These are phyloP conservation scores for Halcyon smyrnensis DNA, from an alignment of 2,797 vertebrate species.

Conservation along the genomic window DNA sequence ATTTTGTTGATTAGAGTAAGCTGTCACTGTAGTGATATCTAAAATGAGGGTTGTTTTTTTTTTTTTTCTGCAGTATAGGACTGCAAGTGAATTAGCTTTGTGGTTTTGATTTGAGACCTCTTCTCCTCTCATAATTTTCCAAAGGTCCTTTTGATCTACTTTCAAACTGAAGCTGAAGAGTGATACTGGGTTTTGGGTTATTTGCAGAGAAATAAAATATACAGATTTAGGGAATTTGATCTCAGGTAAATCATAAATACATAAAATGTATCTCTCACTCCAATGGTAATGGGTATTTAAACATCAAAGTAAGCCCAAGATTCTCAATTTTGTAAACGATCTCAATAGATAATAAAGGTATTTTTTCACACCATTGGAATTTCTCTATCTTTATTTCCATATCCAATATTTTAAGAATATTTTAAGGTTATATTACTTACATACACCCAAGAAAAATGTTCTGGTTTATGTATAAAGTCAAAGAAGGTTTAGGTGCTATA, in stretches of 20 bases:
- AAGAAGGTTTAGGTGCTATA: not conserved
- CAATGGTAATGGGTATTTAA: not conserved
- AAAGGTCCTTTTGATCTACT: not conserved
- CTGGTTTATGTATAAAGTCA: not conserved
- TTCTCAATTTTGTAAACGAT: not conserved
- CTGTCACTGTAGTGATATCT: not conserved
- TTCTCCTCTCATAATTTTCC: not conserved
- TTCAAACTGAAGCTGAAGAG: not conserved
- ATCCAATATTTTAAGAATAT: not conserved
- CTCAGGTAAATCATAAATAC: not conserved
- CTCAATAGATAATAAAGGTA: not conserved
- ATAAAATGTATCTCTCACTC: not conserved
- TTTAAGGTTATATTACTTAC: not conserved
- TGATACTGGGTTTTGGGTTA: not conserved
- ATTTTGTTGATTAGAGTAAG: not conserved
- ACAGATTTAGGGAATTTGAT: not conserved
- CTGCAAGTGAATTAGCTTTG: not conserved
- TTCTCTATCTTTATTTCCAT: not conserved
- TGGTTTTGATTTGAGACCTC: not conserved
- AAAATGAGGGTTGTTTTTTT: not conserved
- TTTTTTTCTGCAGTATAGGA: not conserved
- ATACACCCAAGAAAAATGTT: not conserved
- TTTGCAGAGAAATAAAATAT: slow-evolving; percentile 6
- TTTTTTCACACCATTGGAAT: not conserved
- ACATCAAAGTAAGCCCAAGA: not conserved